A percentile compares a stretch with the other conserved stretches of the same genome.
phyloP scores from a whole-genome alignment of 2,113 vertebrate species.

The Corythoichthys intestinalis region DNA sequence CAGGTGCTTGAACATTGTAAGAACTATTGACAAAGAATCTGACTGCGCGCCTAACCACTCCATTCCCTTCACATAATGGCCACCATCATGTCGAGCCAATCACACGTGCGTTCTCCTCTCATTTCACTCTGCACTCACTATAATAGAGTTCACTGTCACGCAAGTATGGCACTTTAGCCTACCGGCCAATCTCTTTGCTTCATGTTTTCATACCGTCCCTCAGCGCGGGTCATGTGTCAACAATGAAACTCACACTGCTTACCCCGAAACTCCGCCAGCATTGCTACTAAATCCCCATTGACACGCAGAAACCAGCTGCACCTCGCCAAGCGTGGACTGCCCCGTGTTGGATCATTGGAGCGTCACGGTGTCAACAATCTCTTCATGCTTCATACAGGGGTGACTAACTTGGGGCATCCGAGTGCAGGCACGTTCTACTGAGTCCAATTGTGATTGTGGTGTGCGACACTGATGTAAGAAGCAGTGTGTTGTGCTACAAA shows the following conservation, averaged over 20 bases:
- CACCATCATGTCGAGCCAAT: constrained; percentile 33
- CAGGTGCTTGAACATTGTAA: constrained; percentile 12
- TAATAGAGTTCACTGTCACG: constrained; percentile 59
- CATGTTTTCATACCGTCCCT: constrained; percentile 44
- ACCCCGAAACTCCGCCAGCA: not conserved
- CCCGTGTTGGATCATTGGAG: constrained; percentile 26
- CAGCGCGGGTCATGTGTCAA: constrained; percentile 55
- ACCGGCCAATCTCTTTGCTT: constrained; percentile 53
- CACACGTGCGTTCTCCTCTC: constrained; percentile 19
- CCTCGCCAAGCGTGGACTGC: constrained; percentile 16
- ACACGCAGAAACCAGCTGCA: constrained; percentile 7
- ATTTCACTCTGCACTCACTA: constrained; percentile 52
- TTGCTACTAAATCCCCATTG: not conserved
- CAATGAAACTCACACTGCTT: constrained; percentile 24
- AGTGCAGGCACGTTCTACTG: constrained; percentile 38
- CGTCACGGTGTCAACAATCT: constrained; percentile 52
- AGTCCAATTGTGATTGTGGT: not conserved
- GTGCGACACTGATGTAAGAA: constrained; percentile 11
- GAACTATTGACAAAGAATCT: constrained; percentile 7
- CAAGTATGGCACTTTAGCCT: constrained; percentile 40
- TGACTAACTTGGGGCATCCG: constrained; percentile 46
- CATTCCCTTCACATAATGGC: constrained; percentile 37
- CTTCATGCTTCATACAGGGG: constrained; percentile 36
- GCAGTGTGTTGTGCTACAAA: constrained; percentile 22
- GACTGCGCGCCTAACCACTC: constrained; percentile 7